Evolutionary conservation across 2,888 invertebrate genomes (phyloP), one percentile per base, ranked within the genome.

Genomic region (Campoplex nolae): DNA sequence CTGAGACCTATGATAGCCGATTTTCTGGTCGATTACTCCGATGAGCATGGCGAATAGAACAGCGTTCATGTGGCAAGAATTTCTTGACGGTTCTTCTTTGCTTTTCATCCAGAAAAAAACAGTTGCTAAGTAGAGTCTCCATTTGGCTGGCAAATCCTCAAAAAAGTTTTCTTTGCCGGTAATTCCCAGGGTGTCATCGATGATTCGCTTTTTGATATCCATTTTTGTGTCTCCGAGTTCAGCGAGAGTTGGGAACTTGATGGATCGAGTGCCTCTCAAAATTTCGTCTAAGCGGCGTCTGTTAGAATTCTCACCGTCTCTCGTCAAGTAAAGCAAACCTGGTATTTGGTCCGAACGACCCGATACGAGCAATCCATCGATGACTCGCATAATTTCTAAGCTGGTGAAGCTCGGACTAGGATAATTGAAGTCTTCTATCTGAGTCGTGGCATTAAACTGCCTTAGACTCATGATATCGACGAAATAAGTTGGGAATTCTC

Each of bases 351-450:
- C 58, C 2, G 35, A 28, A 0, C 79, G 32, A 56, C 84, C 87
- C 97, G 83, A 42, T 8, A 58, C 16, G n/a, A 79, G 71, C 70
- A 79, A 35, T n/a, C 79, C 58, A 13, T 79, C 79, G 16, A 71
- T 79, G 7, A 58, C 58, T 58, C 45, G 28, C 23, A 79, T 8
- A 32, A 98, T 96, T 18, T 96, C 95, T 87, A 97, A 92, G 48
- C 96, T 95, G 81, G 96, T 95, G 8, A 95, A 91, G 89, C 96
- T 96, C 9, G 96, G 95, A 86, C 97, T 96, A 6, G 95, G 95
- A 68, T 95, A 95, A 4, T 94, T 93, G 90, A 96, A 96, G 92
- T 97, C 96, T 93, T 98, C 98, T 6, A 97, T 96, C 95, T 97
- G 97, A 0, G 97, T 96, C 74, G 95, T 95, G 89, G 96, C 96